A percentile compares a stretch with the other conserved stretches of the same genome.
phyloP scores from a whole-genome alignment of 2,797 vertebrate species.

The Coccyzus lansbergi region DNA sequence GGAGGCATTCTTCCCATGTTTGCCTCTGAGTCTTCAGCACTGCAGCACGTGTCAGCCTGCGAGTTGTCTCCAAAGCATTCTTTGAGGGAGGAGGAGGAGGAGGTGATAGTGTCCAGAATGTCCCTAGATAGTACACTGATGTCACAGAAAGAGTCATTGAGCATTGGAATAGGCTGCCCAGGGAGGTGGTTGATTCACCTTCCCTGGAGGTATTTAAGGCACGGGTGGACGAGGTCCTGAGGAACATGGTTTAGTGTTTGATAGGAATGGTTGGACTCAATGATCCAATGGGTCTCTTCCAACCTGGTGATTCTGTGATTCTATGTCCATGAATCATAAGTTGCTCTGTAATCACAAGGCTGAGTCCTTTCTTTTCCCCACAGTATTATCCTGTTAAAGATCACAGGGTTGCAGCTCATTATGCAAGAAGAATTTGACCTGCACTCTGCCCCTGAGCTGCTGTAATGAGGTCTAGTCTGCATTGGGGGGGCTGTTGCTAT shows the following conservation, averaged over 20 bases:
- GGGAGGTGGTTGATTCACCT: too few relatives aligned
- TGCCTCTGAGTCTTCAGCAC: neutral
- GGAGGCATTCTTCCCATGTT: neutral
- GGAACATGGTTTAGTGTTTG: too few relatives aligned
- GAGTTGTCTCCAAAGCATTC: neutral
- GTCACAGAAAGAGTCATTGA: too few relatives aligned
- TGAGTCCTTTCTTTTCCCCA: neutral
- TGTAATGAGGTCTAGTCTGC: neutral
- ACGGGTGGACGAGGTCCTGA: too few relatives aligned
- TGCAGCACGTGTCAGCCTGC: neutral
- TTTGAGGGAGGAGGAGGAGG: neutral
- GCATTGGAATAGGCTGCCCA: too few relatives aligned
- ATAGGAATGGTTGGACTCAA: too few relatives aligned
- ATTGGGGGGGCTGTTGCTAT: neutral
- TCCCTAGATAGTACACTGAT: slow-evolving; percentile 4
- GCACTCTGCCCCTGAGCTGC: neutral
- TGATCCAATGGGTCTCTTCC: too few relatives aligned
- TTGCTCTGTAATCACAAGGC: slow-evolving; percentile 1
- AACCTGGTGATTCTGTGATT: too few relatives aligned
- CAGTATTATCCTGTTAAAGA: slow-evolving; percentile 49
- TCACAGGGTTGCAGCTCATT: slow-evolving; percentile 25
- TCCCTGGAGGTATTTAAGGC: too few relatives aligned
- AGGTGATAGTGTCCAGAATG: neutral
- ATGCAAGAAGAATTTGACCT: slow-evolving; percentile 54
- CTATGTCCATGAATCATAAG: slow-evolving; percentile 29